Evolutionary conservation across 2,113 vertebrate genomes (phyloP), one percentile per base, ranked within the genome.

Genomic region (Thymallus thymallus): DNA sequence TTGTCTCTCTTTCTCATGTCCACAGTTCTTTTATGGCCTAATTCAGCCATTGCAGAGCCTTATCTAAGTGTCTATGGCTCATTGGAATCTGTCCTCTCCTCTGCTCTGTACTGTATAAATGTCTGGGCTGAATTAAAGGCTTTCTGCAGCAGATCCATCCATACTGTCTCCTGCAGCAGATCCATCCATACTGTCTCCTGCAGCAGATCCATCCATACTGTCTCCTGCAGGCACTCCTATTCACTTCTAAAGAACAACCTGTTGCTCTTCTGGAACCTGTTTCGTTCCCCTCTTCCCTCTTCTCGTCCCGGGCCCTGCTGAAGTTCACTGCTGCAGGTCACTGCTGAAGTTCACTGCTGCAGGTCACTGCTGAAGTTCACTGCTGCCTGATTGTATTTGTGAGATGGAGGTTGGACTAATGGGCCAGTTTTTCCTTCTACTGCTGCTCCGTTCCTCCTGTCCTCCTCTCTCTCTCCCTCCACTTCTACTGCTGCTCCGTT

Each of bases 381-480:
- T 41, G 1, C 32, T 45, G 58, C 77, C 68, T 71, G 41, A 71
- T 76, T 74, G 68, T 74, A 61, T 77, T 77, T 75, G 77, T 68
- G 68, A 82, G 73, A 85, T 79, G 41, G 77, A 80, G 72, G 78
- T 80, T 70, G 30, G 62, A 76, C 76, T 80, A 80, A 80, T 75
- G 69, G 78, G 61, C 48, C 68, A 73, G 75, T 74, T 80, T 64
- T 64, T 20, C 16, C 10, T n/a, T 9, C n/a, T n/a, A 7, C 64
- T n/a, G 16, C 56, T 32, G 4, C 16, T 41, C 69, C 66, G 5
- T 9, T 29, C 6, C 45, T 46, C 45, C n/a, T n/a, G n/a, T 46
- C 9, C 7, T 9, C 13, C 65, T 41, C 65, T 10, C 6, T 45
- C 6, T 23, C 30, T 10, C 32, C 20, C 30, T 32, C 30, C 30